These are phyloP conservation scores for Diadema setosum DNA, from an alignment of 35 echinoderm and acorn worm species.

Conservation along the genomic window DNA sequence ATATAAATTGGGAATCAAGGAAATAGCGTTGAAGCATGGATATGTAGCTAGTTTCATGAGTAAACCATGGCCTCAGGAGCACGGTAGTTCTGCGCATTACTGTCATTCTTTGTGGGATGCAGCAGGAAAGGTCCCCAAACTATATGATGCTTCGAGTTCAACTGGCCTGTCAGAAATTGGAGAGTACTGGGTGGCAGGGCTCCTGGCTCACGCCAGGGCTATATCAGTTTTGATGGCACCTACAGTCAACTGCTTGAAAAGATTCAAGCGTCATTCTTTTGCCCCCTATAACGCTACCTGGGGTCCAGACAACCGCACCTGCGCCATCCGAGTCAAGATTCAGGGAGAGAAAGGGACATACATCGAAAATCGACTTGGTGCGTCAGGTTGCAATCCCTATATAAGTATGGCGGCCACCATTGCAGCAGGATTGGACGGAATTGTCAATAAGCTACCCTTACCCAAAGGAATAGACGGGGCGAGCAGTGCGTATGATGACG, in stretches of 20 bases:
- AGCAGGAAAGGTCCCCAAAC: not conserved
- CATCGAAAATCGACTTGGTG: constrained; percentile 47
- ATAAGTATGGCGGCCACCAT: constrained; percentile 37
- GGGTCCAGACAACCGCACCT: constrained; percentile 52
- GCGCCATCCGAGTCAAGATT: constrained; percentile 38
- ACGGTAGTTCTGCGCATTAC: constrained; percentile 36
- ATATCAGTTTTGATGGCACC: constrained; percentile 33
- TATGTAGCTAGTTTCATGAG: constrained; percentile 37
- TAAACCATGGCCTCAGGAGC: constrained; percentile 18
- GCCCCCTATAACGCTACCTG: constrained; percentile 55
- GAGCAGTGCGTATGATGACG: not conserved
- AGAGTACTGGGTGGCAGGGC: constrained; percentile 59
- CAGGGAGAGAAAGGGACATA: constrained; percentile 13
- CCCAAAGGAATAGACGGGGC: not conserved
- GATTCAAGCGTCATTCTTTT: not conserved
- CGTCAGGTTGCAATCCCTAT: constrained; percentile 32
- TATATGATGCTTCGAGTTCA: constrained; percentile 29
- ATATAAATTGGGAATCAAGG: constrained; percentile 55
- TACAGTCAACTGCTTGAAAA: constrained; percentile 53
- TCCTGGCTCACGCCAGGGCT: constrained; percentile 43
- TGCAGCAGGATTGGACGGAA: constrained; percentile 58
- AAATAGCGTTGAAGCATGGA: constrained; percentile 50
- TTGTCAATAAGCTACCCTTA: constrained; percentile 31
- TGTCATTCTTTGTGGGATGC: constrained; percentile 69
- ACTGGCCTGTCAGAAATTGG: constrained; percentile 39